phyloP scores from a whole-genome alignment of 2,113 vertebrate species.

The Callocephalon fimbriatum region DNA sequence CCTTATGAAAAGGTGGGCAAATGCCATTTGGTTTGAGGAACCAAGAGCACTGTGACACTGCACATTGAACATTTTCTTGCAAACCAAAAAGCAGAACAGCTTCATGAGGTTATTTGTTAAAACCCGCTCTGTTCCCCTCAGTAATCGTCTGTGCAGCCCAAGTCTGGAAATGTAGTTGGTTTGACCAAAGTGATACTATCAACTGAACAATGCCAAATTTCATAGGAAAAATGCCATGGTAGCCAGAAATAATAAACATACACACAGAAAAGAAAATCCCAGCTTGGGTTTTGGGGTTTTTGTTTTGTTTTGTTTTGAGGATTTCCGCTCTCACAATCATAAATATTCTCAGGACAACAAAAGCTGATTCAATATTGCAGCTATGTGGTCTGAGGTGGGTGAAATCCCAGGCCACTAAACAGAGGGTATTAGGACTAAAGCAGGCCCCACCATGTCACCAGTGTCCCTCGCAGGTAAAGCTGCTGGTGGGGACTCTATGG shows the following conservation, averaged over 20 bases:
- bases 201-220: slow-evolving; percentile 48
- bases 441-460: not conserved
- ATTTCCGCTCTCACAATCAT: not conserved
- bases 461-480: not conserved
- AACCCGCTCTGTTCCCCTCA: not conserved
- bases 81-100: not conserved
- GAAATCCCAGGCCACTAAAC: not conserved
- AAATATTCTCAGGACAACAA: not conserved
- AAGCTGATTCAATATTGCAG: not conserved
- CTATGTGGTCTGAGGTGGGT: accelerated
- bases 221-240: slow-evolving; percentile 27
- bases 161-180: slow-evolving; percentile 67
- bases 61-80: not conserved
- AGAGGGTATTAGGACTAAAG: not conserved
- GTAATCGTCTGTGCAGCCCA: not conserved
- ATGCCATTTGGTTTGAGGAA: not conserved
- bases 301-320: not conserved
- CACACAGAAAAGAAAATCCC: not conserved
- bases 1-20: not conserved
- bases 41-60: not conserved
- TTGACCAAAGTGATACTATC: slow-evolving; percentile 33
- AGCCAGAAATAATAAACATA: slow-evolving; percentile 41
- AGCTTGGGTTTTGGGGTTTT: not conserved
- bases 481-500: not conserved
- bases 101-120: slow-evolving; percentile 27